A percentile compares a stretch with the other conserved stretches of the same genome.
Evolutionary conservation across 2,113 vertebrate genomes (phyloP).

Genomic region (Sander lucioperca): DNA sequence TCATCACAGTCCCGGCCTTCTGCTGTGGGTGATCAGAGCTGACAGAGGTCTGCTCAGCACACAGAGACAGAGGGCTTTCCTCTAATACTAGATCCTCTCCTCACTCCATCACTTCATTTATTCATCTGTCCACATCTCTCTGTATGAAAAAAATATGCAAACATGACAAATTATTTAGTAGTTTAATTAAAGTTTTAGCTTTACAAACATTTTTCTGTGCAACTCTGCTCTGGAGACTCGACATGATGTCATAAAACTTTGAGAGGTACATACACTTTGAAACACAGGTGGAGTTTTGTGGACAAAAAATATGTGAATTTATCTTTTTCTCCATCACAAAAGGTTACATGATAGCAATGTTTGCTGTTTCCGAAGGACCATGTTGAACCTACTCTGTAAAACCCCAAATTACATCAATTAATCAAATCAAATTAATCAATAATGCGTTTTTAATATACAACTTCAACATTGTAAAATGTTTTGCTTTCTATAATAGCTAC

Average conservation of each 20-base stretch:
- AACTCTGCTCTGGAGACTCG: not conserved
- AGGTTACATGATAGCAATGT: not conserved
- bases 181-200: not conserved
- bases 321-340: not conserved
- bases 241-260: too few relatives aligned
- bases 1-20: slow-evolving; percentile 19
- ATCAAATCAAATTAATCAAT: not conserved
- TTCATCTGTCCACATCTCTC: slow-evolving; percentile 3
- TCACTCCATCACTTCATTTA: slow-evolving; percentile 11
- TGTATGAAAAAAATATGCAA: not conserved
- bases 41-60: slow-evolving; percentile 11
- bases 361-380: not conserved
- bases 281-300: too few relatives aligned
- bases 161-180: too few relatives aligned
- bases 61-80: slow-evolving; percentile 10
- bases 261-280: too few relatives aligned
- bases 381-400: not conserved
- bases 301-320: not conserved
- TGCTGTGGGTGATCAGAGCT: slow-evolving; percentile 33
- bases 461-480: not conserved
- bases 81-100: slow-evolving; percentile 26
- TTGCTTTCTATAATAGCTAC: not conserved
- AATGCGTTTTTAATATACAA: not conserved
- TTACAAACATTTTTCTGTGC: not conserved
- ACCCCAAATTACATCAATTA: not conserved